Base-by-base conservation (phyloP, 2,888 invertebrate species). In the Adineta ricciae region DNA sequence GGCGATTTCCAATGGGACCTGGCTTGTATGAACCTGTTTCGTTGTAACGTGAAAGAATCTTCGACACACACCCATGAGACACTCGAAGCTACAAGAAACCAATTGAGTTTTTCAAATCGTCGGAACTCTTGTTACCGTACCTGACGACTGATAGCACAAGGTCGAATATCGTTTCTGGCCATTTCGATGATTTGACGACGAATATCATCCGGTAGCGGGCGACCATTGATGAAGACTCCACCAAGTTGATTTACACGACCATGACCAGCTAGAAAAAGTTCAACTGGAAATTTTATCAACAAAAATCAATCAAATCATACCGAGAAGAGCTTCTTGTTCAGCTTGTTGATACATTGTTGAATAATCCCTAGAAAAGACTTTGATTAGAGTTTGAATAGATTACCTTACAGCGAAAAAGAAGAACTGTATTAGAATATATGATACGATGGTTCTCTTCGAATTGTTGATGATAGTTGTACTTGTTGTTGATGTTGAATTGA, bases 21-120 rank as follows among this genome's bases (percentile, higher is more conserved):
- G 97, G 96, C 52, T 96, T 93, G 88, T 97, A 96, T 89, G 95
- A 95, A 85, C 97, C 97, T 83, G 96, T 97, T 92, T 96, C 96
- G 88, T 95, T 95, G 86, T 89, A 89, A 8, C 85, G 78, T 24
- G 83, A 86, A 21, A 86, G 49, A 49, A 86, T 86, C 64, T 86
- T 86, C 21, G 84, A 84, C 2, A 86, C 84, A 84, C 86, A 86
- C 21, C 86, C 86, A 84, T 86, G 86, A 52, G 83, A 83, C 14
- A 86, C 86, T 54, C 54, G 46, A 9, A 64, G 32, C 64, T 64
- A 64, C 11, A 36, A 64, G 16, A 19, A 2, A 2, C 0, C 32
- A 19, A n/a, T n/a, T n/a, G 8, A 32, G 1, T 0, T 19, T 32
- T 32, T 2, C n/a, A n/a, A n/a, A n/a, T n/a, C n/a, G n/a, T n/a